Evolutionary conservation across 2,888 invertebrate genomes (phyloP), one percentile per base, ranked within the genome.

Genomic region (Euzophera pinguis): DNA sequence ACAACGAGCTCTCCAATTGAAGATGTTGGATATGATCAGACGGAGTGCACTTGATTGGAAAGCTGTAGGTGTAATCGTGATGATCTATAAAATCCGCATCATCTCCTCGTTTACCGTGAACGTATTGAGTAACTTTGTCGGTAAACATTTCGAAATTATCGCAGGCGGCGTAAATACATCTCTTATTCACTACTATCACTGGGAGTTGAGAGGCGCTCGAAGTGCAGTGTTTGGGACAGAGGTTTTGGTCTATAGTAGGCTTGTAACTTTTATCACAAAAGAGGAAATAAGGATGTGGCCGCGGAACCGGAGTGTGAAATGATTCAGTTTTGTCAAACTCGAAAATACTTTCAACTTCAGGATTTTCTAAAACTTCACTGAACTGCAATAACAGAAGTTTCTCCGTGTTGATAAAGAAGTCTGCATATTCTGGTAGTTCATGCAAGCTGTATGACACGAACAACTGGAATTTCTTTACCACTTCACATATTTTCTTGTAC

Each of bases 371-470:
- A 1, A 70, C 67, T 54, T 82, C 74, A 52, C 73, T 75, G 9
- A 90, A 49, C 57, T 90, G 90, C 51, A 88, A 52, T 59, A 89
- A 60, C 84, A 90, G 80, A 39, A 89, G 59, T 56, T 83, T 85
- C 57, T 90, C 89, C 72, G 87, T 77, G 45, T 89, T 81, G 38
- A 84, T 71, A 57, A 90, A 88, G 63, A 88, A 89, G 1, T 88
- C 88, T 0, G 84, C 84, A 48, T 87, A 75, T 12, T 86, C 81
- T 1, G 90, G 90, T 45, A 88, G 54, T 13, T 65, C 62, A 17
- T 78, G 73, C n/a, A 90, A 58, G 53, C 81, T 81, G 57, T 80
- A 85, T n/a, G 69, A 63, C 14, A 86, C 78, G 60, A 89, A 88
- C 50, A 70, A 61, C 71, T 88, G 88, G 53, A 90, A 83, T 53